A percentile compares a stretch with the other conserved stretches of the same genome.
phyloP scores from a whole-genome alignment of 2,797 vertebrate species.

The Leucoraja ocellata region DNA sequence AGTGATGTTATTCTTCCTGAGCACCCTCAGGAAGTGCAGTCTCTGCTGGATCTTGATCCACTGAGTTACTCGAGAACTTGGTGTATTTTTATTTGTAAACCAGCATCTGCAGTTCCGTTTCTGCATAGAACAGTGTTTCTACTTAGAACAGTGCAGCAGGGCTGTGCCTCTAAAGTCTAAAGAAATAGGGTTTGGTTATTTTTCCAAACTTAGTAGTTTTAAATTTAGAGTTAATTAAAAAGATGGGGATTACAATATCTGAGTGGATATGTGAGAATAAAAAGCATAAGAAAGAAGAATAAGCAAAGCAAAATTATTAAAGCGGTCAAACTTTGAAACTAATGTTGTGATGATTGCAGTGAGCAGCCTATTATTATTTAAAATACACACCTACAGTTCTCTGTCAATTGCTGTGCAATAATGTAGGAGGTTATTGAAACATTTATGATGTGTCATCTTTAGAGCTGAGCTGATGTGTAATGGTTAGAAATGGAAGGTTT shows the following conservation, averaged over 20 bases:
- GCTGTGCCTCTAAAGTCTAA: too few species aligned
- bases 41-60: too few species aligned
- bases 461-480: not conserved
- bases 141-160: too few species aligned
- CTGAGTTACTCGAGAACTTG: too few species aligned
- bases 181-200: not conserved
- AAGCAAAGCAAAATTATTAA: not conserved
- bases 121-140: too few species aligned
- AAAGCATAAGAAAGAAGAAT: not conserved
- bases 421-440: not conserved
- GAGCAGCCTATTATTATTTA: not conserved
- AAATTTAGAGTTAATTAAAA: constrained; percentile 1
- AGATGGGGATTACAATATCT: not conserved
- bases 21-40: too few species aligned
- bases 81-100: too few species aligned
- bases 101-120: too few species aligned
- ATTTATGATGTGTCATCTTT: not conserved
- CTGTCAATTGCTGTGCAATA: not conserved
- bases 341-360: not conserved
- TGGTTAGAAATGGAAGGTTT: not conserved
- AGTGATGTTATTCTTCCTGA: too few species aligned
- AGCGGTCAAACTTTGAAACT: not conserved
- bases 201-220: not conserved
- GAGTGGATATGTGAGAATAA: not conserved
- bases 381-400: not conserved